These are phyloP conservation scores for Typhlichthys subterraneus DNA, from an alignment of 2,797 vertebrate genomes.

Conservation along the genomic window DNA sequence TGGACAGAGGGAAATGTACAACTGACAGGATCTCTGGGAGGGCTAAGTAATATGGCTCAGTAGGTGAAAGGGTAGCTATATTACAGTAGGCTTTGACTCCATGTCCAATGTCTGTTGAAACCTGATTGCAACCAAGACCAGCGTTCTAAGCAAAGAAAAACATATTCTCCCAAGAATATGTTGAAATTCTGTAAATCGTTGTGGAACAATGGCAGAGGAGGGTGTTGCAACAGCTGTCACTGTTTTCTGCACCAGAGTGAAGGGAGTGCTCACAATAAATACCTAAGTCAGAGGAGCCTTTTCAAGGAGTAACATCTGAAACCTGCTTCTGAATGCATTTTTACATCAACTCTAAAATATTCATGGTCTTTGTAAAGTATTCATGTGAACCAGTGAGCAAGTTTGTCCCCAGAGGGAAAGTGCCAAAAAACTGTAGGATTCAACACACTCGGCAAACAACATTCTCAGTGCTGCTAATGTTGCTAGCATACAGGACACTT, in stretches of 20 bases:
- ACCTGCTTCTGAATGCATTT: slow-evolving; percentile 71
- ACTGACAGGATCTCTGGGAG: slow-evolving; percentile 48
- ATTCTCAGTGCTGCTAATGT: slow-evolving; percentile 63
- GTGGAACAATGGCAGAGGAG: slow-evolving; percentile 50
- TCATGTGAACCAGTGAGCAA: slow-evolving; percentile 74
- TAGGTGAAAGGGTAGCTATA: slow-evolving; percentile 30
- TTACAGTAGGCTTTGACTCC: neutral
- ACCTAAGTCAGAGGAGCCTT: slow-evolving; percentile 64
- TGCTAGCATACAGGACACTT: slow-evolving; percentile 53
- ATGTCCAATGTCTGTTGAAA: slow-evolving; percentile 19
- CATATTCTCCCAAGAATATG: slow-evolving; percentile 42
- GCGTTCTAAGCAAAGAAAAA: slow-evolving; percentile 25
- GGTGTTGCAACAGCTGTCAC: slow-evolving; percentile 53
- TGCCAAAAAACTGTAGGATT: slow-evolving; percentile 61
- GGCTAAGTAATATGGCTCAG: slow-evolving; percentile 47
- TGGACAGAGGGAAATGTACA: slow-evolving; percentile 66
- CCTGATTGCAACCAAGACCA: slow-evolving; percentile 44
- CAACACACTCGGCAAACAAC: slow-evolving; percentile 64
- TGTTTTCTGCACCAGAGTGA: slow-evolving; percentile 56
- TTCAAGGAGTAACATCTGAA: slow-evolving; percentile 70
- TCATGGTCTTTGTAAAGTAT: slow-evolving; percentile 76
- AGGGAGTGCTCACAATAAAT: slow-evolving; percentile 61
- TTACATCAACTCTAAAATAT: slow-evolving; percentile 78
- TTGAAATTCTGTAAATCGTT: slow-evolving; percentile 44
- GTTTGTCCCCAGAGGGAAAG: slow-evolving; percentile 63